Conservation (phyloP, 2,888 invertebrate species). For the Flexamia atlantica region DNA sequence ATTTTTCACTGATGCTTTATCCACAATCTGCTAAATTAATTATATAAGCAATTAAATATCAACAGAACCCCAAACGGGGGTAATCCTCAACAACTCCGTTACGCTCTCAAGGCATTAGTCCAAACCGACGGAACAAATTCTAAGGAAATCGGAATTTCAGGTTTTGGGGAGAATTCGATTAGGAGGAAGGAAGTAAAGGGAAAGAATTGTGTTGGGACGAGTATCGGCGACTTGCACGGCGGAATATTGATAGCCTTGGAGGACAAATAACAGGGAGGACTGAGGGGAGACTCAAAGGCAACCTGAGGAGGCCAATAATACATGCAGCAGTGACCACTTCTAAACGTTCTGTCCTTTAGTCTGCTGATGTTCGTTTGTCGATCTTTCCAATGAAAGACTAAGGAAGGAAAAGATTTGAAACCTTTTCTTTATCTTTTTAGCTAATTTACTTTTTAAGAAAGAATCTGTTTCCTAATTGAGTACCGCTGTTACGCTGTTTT, state of each 20-base stretch:
- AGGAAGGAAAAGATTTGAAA: too few relatives aligned
- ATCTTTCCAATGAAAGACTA: too few relatives aligned
- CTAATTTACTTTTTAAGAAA: too few relatives aligned
- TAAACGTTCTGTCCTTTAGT: neutral
- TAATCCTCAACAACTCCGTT: too few relatives aligned
- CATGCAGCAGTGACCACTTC: conserved; percentile 12
- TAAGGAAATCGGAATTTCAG: conserved; percentile 2
- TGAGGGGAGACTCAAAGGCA: neutral
- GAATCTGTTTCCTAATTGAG: too few relatives aligned
- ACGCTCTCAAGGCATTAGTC: too few relatives aligned
- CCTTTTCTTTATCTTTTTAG: too few relatives aligned
- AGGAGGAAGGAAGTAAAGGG: conserved; percentile 18
- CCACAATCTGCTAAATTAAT: too few relatives aligned
- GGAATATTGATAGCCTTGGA: conserved; percentile 26
- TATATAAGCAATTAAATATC: too few relatives aligned
- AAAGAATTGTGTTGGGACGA: neutral
- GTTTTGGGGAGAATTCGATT: conserved; percentile 21
- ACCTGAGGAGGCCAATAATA: conserved; percentile 21
- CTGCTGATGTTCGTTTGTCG: neutral
- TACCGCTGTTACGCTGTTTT: too few relatives aligned
- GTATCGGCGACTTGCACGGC: conserved; percentile 29
- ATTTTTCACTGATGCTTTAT: too few relatives aligned
- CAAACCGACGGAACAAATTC: neutral
- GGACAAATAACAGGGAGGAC: conserved; percentile 11
- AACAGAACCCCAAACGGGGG: too few relatives aligned